Evolutionary conservation across 2,113 vertebrate genomes (phyloP).

Genomic region (Rhabdornis inornatus): DNA sequence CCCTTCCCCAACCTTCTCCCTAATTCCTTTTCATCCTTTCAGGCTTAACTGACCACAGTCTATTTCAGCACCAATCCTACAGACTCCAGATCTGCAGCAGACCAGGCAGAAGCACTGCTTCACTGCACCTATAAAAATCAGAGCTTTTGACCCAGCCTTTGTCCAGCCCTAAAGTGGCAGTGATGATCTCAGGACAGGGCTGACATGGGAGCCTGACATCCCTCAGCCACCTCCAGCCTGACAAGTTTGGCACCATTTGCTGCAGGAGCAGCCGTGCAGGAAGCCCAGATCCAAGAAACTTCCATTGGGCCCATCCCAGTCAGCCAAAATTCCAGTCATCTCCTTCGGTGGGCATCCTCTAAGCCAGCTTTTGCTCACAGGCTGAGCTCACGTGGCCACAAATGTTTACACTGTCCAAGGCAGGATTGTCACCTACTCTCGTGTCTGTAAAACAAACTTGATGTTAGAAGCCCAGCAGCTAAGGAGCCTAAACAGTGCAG

Average conservation of each 20-base stretch:
- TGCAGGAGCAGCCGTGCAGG: background rate
- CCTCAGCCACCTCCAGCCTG: background rate
- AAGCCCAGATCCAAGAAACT: background rate
- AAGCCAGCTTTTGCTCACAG: background rate
- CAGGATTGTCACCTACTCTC: background rate
- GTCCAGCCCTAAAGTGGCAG: background rate
- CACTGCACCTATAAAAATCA: background rate
- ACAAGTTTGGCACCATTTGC: background rate
- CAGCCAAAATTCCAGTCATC: background rate
- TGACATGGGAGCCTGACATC: background rate
- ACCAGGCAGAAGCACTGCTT: background rate
- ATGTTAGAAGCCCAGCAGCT: background rate
- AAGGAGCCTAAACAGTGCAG: rapidly evolving
- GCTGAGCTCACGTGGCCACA: background rate
- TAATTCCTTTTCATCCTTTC: background rate
- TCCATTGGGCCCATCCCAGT: background rate
- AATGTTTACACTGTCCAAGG: background rate
- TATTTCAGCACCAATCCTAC: background rate
- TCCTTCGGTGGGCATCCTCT: background rate
- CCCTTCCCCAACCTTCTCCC: background rate
- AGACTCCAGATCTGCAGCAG: background rate
- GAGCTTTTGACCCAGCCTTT: background rate
- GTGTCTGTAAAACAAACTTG: rapidly evolving
- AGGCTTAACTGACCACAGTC: background rate
- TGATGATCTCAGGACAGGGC: background rate